Evolutionary conservation across 2,113 vertebrate genomes (phyloP), one percentile per base, ranked within the genome.

Genomic region (Solea senegalensis): DNA sequence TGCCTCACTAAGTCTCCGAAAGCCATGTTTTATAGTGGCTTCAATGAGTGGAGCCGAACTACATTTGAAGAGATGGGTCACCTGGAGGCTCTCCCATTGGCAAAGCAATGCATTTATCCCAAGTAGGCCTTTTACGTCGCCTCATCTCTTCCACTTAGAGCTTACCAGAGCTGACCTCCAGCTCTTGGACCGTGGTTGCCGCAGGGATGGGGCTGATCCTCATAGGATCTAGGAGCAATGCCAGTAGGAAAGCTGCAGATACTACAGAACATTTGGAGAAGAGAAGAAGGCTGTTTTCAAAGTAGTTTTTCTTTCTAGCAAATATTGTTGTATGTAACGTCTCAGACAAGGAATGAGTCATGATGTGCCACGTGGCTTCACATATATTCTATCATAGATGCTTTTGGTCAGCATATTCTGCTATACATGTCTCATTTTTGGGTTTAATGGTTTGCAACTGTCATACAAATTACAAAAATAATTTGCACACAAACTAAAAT

Each of bases 151-250:
- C 48, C 69, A 65, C 80, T 89, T 79, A 77, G 72, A 59, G 65
- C 66, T 74, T 52, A n/a, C 68, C 57, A 43, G 62, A 57, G 63
- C 60, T 79, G 72, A 82, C 81, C 74, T 75, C 57, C 80, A 55
- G 69, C 63, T 83, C 72, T 69, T 7, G 7, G 62, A 78, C 82
- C 52, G 16, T 46, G 53, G 66, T 70, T 50, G 3, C 64, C 0
- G 9, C 43, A 44, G 71, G 49, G 46, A 69, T 65, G 13, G 40
- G 65, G 49, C 87, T 80, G 81, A 73, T 73, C 28, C 73, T 78
- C 44, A 58, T 59, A 40, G 77, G 49, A 45, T 80, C 79, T 86
- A 84, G 82, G 90, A 89, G 72, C 12, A 51, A 49, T 78, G 87
- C 90, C 85, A 88, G 72, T 50, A 58, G 65, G 51, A 60, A 56